Conservation (phyloP, 2,113 vertebrate species). For the Psilopogon haemacephalus region DNA sequence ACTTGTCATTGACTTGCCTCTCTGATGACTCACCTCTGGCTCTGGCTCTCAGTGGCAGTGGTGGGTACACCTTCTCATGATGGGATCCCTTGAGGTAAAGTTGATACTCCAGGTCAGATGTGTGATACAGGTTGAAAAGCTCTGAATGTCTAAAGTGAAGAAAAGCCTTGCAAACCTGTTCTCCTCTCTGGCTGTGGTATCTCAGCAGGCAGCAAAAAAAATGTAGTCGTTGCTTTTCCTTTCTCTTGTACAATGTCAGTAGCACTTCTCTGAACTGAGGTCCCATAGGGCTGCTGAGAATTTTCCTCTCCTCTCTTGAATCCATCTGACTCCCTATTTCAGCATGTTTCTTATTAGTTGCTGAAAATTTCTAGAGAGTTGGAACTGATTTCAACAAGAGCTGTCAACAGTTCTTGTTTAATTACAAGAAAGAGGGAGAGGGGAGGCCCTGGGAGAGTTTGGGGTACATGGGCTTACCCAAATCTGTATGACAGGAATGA, state of each 20-base stretch:
- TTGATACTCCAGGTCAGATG: not conserved
- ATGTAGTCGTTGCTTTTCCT: not conserved
- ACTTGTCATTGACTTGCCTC: not conserved
- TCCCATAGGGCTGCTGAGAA: not conserved
- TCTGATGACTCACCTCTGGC: not conserved
- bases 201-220: not conserved
- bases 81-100: not conserved
- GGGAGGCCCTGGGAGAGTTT: conserved; percentile 29
- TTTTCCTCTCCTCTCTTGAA: not conserved
- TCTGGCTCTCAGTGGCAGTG: not conserved
- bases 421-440: conserved; percentile 10
- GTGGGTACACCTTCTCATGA: not conserved
- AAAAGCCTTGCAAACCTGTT: not conserved
- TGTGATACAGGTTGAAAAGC: not conserved
- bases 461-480: not conserved
- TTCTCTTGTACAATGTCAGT: not conserved
- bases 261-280: not conserved
- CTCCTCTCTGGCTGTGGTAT: not conserved
- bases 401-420: conserved; percentile 39
- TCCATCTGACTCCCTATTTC: conserved; percentile 3
- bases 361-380: not conserved
- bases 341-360: not conserved
- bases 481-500: conserved; percentile 9
- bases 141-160: not conserved
- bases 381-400: conserved; percentile 4